Evolutionary conservation across 2,113 vertebrate genomes (phyloP).

Genomic region (Mastomys natalensis): DNA sequence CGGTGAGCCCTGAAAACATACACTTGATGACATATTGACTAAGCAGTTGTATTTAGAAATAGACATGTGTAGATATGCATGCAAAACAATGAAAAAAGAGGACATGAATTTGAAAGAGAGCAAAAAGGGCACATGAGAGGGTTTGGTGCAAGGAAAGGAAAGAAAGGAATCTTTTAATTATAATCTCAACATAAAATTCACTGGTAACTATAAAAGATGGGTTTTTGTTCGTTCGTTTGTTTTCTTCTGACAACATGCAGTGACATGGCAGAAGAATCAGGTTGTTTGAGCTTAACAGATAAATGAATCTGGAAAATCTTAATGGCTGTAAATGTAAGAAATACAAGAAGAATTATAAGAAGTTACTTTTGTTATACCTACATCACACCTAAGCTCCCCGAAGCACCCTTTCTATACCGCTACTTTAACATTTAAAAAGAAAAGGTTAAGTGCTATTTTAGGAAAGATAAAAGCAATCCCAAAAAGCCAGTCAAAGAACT

Average conservation of each 20-base stretch:
- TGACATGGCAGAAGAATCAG: background rate
- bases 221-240: no score
- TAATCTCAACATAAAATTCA: background rate
- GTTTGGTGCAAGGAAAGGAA: background rate
- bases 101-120: background rate
- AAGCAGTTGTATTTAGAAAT: background rate
- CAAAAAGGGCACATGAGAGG: background rate
- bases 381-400: background rate
- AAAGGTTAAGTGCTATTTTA: background rate
- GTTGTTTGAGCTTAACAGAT: background rate
- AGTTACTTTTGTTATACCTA: background rate
- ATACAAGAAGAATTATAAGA: background rate
- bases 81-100: background rate
- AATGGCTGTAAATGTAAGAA: background rate
- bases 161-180: background rate
- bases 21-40: background rate
- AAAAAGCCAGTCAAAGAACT: background rate
- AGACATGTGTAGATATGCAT: background rate
- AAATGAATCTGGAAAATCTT: background rate
- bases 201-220: background rate
- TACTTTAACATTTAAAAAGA: background rate
- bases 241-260: background rate
- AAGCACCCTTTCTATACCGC: background rate
- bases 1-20: background rate
- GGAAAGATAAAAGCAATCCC: background rate